Conservation (phyloP, 2,888 invertebrate species). For the Hydrotaea cyrtoneurina region DNA sequence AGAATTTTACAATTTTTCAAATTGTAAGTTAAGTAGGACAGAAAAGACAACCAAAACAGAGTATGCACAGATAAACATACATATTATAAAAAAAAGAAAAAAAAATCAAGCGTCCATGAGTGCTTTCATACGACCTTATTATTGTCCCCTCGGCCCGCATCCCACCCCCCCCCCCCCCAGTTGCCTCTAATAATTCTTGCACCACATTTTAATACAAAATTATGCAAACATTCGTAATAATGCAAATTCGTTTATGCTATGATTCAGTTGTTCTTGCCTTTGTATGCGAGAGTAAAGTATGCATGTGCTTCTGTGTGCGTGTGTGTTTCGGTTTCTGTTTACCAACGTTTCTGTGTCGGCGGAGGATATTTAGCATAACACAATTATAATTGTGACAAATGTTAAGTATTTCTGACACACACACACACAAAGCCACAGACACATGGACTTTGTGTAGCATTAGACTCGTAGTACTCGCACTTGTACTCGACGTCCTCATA, state of each 20-base stretch:
- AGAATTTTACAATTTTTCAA: too few species aligned
- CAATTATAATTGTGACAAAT: constrained; percentile 42
- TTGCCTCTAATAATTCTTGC: not conserved
- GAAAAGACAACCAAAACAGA: too few species aligned
- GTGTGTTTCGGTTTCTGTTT: not conserved
- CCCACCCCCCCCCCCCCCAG: too few species aligned
- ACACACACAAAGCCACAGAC: too few species aligned
- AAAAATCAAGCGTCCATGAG: not conserved
- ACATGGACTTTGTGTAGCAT: not conserved
- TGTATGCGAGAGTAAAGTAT: too few species aligned
- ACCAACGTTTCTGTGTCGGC: not conserved
- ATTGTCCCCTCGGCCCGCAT: constrained; percentile 15
- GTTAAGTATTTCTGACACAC: constrained; percentile 33
- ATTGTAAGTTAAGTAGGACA: too few species aligned
- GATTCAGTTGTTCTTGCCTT: constrained; percentile 14
- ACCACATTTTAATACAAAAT: constrained; percentile 22
- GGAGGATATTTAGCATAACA: constrained; percentile 36
- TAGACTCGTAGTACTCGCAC: not conserved
- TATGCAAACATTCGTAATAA: constrained; percentile 24
- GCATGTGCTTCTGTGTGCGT: not conserved
- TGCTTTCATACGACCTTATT: constrained; percentile 14
- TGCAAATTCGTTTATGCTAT: constrained; percentile 4
- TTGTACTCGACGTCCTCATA: not conserved
- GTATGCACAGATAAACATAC: too few species aligned
- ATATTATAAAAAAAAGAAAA: not conserved